These are phyloP conservation scores for Trachelus stipa DNA, from an alignment of 2,888 invertebrate genomes.

Conservation along the genomic window DNA sequence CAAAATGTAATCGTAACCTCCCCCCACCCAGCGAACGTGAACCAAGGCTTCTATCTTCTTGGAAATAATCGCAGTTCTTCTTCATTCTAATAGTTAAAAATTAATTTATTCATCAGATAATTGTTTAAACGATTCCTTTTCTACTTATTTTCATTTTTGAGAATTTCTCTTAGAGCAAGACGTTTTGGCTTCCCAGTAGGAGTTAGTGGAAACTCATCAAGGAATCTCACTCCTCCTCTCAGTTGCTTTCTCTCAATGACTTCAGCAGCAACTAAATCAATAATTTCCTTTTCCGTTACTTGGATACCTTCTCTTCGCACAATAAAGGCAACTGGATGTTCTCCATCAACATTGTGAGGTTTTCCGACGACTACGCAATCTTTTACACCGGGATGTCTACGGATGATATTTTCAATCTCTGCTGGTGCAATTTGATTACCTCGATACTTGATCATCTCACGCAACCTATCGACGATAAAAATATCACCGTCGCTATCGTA, in stretches of 20 bases:
- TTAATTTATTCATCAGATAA: neutral
- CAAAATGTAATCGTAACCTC: neutral
- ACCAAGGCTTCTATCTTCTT: neutral
- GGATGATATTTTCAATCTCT: conserved; percentile 51
- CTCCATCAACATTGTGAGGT: conserved; percentile 46
- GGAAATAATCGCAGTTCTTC: neutral
- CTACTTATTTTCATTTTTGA: neutral
- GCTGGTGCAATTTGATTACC: conserved; percentile 53
- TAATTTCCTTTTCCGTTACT: conserved; percentile 12
- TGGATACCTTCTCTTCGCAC: conserved; percentile 8
- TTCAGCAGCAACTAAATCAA: conserved; percentile 12
- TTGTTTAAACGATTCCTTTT: neutral
- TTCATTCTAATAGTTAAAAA: neutral
- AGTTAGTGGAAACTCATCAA: conserved; percentile 7
- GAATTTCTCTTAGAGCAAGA: neutral
- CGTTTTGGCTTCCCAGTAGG: conserved; percentile 9
- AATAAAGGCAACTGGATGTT: conserved; percentile 57
- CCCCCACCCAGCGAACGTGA: neutral
- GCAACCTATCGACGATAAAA: conserved; percentile 54
- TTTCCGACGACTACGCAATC: conserved; percentile 54
- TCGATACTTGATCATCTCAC: conserved; percentile 56
- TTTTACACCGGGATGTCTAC: conserved; percentile 45
- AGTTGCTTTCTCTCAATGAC: neutral
- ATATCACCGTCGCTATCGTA: conserved; percentile 51
- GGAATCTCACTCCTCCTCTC: conserved; percentile 12